phyloP scores from a whole-genome alignment of 2,113 vertebrate genomes.

The Podarcis cretensis region DNA sequence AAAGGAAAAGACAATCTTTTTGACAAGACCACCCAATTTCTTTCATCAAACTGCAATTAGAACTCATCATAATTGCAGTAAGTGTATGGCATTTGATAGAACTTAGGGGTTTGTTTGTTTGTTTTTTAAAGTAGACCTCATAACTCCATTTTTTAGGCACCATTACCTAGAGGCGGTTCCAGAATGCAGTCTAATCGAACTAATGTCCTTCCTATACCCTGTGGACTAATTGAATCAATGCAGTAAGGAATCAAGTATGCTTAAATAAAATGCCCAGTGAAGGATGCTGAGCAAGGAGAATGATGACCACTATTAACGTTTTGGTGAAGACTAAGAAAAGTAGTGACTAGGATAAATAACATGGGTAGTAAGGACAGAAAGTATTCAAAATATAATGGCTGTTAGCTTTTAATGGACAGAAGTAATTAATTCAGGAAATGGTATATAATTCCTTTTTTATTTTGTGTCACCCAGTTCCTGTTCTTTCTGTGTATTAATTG shows the following conservation, averaged over 20 bases:
- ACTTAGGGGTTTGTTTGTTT: background rate
- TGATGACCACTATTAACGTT: constrained; percentile 7
- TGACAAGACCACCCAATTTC: too few species aligned
- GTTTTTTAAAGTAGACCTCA: background rate
- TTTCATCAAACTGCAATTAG: background rate
- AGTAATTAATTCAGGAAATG: background rate
- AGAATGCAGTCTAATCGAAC: background rate
- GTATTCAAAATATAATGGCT: background rate
- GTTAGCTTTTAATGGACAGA: background rate
- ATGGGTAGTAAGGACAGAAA: background rate
- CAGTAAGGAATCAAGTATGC: background rate
- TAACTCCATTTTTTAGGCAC: background rate
- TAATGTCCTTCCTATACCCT: constrained; percentile 15
- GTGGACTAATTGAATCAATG: constrained; percentile 10
- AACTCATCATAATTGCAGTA: background rate
- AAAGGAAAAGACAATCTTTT: background rate
- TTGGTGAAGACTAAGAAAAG: background rate
- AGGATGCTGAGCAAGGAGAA: background rate
- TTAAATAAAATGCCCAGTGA: constrained; percentile 12
- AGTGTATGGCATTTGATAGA: background rate
- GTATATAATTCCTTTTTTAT: background rate
- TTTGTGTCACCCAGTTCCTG: background rate
- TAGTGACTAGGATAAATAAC: background rate
- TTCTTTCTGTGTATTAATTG: background rate
- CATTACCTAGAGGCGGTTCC: background rate